These are phyloP conservation scores for Thymelicus sylvestris DNA, from an alignment of 2,888 invertebrate species.

Conservation along the genomic window DNA sequence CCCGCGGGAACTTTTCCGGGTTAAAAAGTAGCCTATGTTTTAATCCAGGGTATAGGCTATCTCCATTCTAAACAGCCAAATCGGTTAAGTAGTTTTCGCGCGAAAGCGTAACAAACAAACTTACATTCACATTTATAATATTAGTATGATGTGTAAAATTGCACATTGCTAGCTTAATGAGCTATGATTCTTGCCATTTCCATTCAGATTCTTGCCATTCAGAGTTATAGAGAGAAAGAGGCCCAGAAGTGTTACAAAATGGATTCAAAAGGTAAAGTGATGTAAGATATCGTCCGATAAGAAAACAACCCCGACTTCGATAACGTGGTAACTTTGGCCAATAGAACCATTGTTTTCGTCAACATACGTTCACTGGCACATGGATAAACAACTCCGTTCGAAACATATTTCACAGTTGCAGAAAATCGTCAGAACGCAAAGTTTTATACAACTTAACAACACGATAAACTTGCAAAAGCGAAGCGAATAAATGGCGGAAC, in stretches of 20 bases:
- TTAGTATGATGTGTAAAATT: no score
- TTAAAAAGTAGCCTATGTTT: no score
- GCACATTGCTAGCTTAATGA: no score
- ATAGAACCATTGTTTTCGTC: background rate
- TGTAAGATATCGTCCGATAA: background rate
- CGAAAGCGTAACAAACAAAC: no score
- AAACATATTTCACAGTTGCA: constrained; percentile 18
- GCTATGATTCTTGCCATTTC: no score
- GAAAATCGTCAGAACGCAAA: constrained; percentile 22
- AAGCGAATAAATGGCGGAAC: constrained; percentile 44
- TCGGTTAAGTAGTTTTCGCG: no score
- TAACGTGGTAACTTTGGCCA: background rate
- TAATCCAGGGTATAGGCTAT: no score
- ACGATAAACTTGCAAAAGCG: constrained; percentile 43
- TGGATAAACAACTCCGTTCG: constrained; percentile 22
- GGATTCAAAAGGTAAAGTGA: background rate
- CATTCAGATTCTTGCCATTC: no score
- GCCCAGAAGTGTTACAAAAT: background rate
- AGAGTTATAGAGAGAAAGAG: no score
- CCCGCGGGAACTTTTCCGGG: no score
- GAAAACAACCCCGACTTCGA: background rate
- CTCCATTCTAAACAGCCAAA: no score
- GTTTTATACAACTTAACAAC: constrained; percentile 39
- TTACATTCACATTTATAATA: no score
- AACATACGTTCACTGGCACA: background rate